A percentile compares a stretch with the other conserved stretches of the same genome.
Conservation (phyloP, 2,797 vertebrate genomes). For the Centropyge bicolor region DNA sequence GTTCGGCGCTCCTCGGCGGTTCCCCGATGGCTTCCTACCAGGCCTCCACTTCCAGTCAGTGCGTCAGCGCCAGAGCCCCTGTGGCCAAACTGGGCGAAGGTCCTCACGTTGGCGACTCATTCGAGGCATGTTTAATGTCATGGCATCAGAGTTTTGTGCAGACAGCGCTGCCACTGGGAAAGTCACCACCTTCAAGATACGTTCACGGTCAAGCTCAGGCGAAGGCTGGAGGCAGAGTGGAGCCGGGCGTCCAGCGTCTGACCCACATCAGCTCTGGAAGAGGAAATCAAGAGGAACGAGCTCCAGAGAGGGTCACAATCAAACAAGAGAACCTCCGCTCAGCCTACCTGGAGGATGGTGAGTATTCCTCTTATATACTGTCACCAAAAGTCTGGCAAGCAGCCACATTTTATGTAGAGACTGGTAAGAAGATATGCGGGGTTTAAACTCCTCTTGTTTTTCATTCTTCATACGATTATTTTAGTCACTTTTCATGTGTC, state of each 20-base stretch:
- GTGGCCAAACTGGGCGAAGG: slow-evolving; percentile 38
- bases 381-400: neutral
- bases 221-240: slow-evolving; percentile 78
- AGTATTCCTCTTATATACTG: slow-evolving; percentile 66
- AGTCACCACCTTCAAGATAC: slow-evolving; percentile 76
- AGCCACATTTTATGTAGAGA: neutral
- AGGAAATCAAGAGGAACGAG: slow-evolving; percentile 49
- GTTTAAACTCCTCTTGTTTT: neutral
- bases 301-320: slow-evolving; percentile 87
- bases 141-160: slow-evolving; percentile 72
- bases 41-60: slow-evolving; percentile 39
- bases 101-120: slow-evolving; percentile 50
- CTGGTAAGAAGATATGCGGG: neutral
- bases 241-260: slow-evolving; percentile 58
- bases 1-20: slow-evolving; percentile 33
- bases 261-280: slow-evolving; percentile 34
- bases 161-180: slow-evolving; percentile 61
- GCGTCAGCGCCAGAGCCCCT: slow-evolving; percentile 31
- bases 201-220: slow-evolving; percentile 69
- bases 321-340: slow-evolving; percentile 95
- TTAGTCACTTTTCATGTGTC: neutral
- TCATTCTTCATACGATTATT: neutral
- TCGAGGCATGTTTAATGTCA: slow-evolving; percentile 56
- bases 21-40: slow-evolving; percentile 39
- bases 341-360: slow-evolving; percentile 94